phyloP scores from a whole-genome alignment of 2,888 invertebrate genomes.

The Epistrophella euchroma region DNA sequence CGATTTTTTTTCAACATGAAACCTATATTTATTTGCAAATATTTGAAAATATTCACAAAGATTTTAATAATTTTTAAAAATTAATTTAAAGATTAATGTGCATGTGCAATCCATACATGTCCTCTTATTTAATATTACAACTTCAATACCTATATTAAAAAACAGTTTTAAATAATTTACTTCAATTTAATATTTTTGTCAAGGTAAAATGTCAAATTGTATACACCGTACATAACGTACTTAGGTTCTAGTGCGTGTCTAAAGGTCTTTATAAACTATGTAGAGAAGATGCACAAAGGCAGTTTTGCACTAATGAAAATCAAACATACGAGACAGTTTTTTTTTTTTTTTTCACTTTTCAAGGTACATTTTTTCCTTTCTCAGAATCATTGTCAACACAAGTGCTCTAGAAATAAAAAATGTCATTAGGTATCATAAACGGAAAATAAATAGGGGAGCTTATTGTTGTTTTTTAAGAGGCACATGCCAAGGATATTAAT shows the following conservation, averaged over 20 bases:
- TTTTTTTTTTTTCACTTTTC: not conserved
- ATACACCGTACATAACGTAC: no score
- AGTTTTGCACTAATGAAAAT: constrained; percentile 11
- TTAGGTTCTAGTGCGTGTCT: not conserved
- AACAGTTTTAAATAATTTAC: no score
- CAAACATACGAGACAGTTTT: not conserved
- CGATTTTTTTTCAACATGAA: no score
- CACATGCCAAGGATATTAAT: not conserved
- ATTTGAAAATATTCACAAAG: no score
- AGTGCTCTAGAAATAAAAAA: constrained; percentile 56
- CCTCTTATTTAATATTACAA: no score
- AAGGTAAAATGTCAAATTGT: not conserved
- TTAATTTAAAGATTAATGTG: no score
- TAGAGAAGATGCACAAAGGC: not conserved
- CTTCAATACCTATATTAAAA: not conserved
- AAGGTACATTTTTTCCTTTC: constrained; percentile 2
- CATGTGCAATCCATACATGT: no score
- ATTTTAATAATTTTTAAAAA: no score
- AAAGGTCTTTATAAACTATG: not conserved
- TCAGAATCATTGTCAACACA: constrained; percentile 39
- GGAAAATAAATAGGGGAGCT: constrained; percentile 8
- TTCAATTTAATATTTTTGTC: not conserved
- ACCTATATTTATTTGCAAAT: no score
- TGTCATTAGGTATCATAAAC: constrained; percentile 26
- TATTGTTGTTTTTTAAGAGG: no score